Percentiles rank a stretch among this genome's conserved stretches.
These are phyloP conservation scores for Indri indri DNA, from an alignment of 2,113 vertebrate species.

Conservation along the genomic window DNA sequence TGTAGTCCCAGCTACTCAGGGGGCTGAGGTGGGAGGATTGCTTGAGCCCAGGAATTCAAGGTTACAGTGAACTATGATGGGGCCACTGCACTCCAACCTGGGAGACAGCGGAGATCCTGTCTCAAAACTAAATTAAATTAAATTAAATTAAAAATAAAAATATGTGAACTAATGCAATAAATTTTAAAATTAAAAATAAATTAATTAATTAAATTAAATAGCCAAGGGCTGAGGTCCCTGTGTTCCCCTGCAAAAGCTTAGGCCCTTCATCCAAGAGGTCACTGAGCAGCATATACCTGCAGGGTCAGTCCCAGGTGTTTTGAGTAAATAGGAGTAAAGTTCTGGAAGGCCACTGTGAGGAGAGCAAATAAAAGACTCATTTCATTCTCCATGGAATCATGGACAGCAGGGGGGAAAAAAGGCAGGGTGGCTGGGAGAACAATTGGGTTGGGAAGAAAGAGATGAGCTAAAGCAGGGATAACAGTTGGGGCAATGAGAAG, in stretches of 20 bases:
- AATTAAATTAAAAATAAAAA: too few relatives aligned
- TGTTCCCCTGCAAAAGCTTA: background rate
- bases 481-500: conserved; percentile 1
- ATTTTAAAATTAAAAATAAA: too few relatives aligned
- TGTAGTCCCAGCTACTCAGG: too few relatives aligned
- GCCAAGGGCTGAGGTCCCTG: background rate
- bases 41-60: too few relatives aligned
- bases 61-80: too few relatives aligned
- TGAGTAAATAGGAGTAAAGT: background rate
- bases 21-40: too few relatives aligned
- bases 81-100: too few relatives aligned
- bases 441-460: background rate
- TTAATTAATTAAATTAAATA: too few relatives aligned
- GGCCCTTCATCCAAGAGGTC: background rate
- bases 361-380: background rate
- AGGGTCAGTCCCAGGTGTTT: background rate
- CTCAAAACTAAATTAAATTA: too few relatives aligned
- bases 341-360: background rate
- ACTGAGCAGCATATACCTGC: background rate
- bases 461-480: background rate
- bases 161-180: too few relatives aligned
- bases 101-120: too few relatives aligned
- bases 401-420: background rate
- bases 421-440: background rate
- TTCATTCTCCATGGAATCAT: background rate